Conservation (phyloP, 2,113 vertebrate species). For the Gadus macrocephalus region DNA sequence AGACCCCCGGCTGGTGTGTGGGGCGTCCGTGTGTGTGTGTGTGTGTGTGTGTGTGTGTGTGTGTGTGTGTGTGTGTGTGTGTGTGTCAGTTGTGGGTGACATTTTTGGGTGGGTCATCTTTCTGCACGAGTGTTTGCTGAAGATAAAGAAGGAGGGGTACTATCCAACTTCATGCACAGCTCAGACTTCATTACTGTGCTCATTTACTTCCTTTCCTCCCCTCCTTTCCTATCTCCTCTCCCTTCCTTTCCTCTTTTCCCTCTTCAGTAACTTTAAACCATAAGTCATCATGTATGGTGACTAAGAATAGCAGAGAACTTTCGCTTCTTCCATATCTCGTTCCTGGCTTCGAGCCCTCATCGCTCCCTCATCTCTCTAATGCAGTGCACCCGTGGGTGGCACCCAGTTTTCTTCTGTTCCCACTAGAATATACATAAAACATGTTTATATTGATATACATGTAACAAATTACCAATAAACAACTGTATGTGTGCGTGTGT, state of each 20-base stretch:
- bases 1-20: background rate
- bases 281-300: conserved; percentile 25
- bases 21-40: background rate
- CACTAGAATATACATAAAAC: conserved; percentile 16
- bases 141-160: no score
- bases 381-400: conserved; percentile 12
- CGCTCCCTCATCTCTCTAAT: background rate
- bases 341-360: conserved; percentile 4
- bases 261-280: conserved; percentile 66
- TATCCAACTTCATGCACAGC: no score
- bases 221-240: background rate
- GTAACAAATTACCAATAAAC: background rate
- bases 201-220: background rate
- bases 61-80: background rate
- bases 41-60: background rate
- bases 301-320: conserved; percentile 68
- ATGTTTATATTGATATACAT: background rate
- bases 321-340: conserved; percentile 18
- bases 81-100: no score
- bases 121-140: no score
- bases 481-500: no score
- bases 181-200: background rate
- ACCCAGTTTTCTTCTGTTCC: conserved; percentile 10
- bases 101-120: no score
- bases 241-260: conserved; percentile 3